Base-by-base conservation (phyloP, 2,113 vertebrate genomes). In the Hepsetus odoe region DNA sequence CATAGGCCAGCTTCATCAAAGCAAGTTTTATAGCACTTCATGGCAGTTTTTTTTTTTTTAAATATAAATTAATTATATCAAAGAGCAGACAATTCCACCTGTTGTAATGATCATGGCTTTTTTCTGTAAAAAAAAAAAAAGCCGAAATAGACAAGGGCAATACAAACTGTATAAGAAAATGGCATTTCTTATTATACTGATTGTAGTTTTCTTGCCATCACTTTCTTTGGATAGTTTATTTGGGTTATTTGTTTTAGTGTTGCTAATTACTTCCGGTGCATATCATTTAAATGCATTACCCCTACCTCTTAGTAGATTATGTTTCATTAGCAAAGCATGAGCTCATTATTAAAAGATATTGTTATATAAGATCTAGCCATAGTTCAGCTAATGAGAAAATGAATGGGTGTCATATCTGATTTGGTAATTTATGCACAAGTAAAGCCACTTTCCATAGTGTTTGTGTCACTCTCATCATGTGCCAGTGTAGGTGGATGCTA, bases 321-420 rank as follows among this genome's bases (percentile, higher is more conserved):
- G 7, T 8, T 51, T 18, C 6, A 8, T 3, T 51, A n/a, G 6
- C n/a, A 20, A 20, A 51, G 49, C 0, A 12, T 5, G 7, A n/a
- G 3, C 51, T 55, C 6, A 55, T 55, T 55, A 53, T 53, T 53
- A 76, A 42, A 55, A 28, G 3, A 2, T 16, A 30, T 68, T 32
- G 24, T 33, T 42, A n/a, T n/a, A 14, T 33, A 46, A 20, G 7
- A 58, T 68, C 16, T 58, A 32, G 38, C 42, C 75, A 59, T 33
- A 4, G 24, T 35, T 68, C 24, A 44, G 35, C 11, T 68, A 68
- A 68, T 76, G 35, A 42, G 24, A 7, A 68, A 32, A 58, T 68
- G 20, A 5, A 42, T 12, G 26, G 7, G 24, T 56, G 49, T 76
- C 74, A 67, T 58, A 44, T 32, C 24, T 68, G 10, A 77, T 77